Percentiles rank a stretch among this genome's conserved stretches.
Conservation (phyloP, 2,797 vertebrate species). For the Merluccius polli region DNA sequence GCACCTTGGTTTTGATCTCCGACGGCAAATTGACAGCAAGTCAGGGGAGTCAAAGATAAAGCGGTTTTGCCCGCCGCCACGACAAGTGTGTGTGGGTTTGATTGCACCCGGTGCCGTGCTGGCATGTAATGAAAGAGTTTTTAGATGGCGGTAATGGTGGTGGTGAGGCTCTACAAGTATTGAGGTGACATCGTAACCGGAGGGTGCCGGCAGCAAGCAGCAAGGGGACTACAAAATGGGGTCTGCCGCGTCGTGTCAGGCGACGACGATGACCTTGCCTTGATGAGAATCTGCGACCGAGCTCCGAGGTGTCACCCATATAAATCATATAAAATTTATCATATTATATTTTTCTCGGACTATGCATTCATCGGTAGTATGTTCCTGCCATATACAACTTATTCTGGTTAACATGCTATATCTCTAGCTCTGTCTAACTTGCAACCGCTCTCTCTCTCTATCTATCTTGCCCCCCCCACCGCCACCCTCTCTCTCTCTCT, state of each 20-base stretch:
- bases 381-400: neutral
- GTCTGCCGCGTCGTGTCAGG: neutral
- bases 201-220: neutral
- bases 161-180: neutral
- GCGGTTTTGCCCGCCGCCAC: neutral
- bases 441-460: too few relatives aligned
- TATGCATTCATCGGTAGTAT: neutral
- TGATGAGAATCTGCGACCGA: neutral
- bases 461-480: too few relatives aligned
- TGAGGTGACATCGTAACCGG: neutral
- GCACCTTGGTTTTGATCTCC: slow-evolving; percentile 46
- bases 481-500: neutral
- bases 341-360: neutral
- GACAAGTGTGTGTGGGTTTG: neutral
- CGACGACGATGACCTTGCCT: neutral
- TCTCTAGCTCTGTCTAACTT: too few relatives aligned
- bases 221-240: neutral
- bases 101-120: neutral
- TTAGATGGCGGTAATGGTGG: neutral
- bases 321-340: neutral
- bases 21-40: slow-evolving; percentile 51
- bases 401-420: neutral
- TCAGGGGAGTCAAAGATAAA: slow-evolving; percentile 50
- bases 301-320: neutral
- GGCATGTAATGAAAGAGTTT: neutral